phyloP scores from a whole-genome alignment of 37 sponge, comb jelly and placozoan species.

The Dysidea cf. avara region DNA sequence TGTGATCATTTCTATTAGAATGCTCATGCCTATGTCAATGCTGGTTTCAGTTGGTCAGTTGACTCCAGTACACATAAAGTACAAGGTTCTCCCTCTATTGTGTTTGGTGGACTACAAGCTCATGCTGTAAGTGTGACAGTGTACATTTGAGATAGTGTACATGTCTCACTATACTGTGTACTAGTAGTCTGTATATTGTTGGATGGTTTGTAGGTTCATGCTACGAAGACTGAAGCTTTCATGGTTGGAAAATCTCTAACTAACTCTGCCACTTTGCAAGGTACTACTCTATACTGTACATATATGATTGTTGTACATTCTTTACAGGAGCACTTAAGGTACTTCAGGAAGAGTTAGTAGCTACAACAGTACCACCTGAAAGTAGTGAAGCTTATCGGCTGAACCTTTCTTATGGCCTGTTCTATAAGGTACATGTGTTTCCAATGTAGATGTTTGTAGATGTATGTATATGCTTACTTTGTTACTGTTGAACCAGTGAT shows the following conservation, averaged over 20 bases:
- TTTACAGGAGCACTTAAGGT: neutral
- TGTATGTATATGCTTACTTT: neutral
- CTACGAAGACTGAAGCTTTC: constrained; percentile 18
- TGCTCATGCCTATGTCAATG: too few species aligned
- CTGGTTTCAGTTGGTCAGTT: too few species aligned
- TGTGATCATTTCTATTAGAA: too few species aligned
- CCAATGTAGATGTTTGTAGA: neutral
- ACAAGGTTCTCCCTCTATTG: constrained; percentile 29
- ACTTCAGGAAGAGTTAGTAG: too few species aligned
- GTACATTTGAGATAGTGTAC: neutral
- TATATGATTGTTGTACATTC: neutral
- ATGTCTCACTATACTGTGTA: too few species aligned
- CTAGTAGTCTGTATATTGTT: too few species aligned
- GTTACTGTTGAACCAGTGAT: too few species aligned
- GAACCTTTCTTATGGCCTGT: constrained; percentile 28
- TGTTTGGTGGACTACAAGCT: constrained; percentile 65
- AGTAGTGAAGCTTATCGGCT: constrained; percentile 33
- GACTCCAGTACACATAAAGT: too few species aligned
- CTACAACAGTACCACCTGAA: constrained; percentile 11
- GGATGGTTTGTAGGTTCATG: constrained; percentile 14
- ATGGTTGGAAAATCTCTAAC: constrained; percentile 11
- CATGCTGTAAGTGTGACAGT: constrained; percentile 61
- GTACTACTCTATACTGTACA: neutral
- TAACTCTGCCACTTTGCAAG: constrained; percentile 6
- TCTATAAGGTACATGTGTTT: constrained; percentile 39